A percentile compares a stretch with the other conserved stretches of the same genome.
Evolutionary conservation across 1,140 invertebrate genomes (phyloP).

Genomic region (Drosophila lacertosa): DNA sequence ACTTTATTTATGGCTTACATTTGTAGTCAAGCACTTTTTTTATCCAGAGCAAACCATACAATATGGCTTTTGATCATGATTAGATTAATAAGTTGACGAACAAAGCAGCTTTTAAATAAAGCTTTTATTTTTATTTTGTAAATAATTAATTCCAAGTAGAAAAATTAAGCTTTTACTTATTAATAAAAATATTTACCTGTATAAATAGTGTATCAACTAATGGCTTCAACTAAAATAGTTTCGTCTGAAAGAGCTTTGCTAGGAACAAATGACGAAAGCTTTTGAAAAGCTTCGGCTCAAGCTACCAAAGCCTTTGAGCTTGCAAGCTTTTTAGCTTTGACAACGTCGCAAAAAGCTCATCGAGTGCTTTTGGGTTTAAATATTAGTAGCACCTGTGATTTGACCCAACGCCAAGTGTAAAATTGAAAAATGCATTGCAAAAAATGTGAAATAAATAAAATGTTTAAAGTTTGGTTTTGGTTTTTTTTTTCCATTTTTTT

Average conservation of each 20-base stretch:
- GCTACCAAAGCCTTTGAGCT: background rate
- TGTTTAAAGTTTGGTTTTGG: background rate
- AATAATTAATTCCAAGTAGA: too few species aligned
- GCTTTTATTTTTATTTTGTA: too few species aligned
- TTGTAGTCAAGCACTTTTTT: too few species aligned
- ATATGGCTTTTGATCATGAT: too few species aligned
- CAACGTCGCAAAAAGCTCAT: background rate
- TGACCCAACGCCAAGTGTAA: background rate
- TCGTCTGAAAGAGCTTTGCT: slow-evolving; percentile 1
- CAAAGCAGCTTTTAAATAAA: too few species aligned
- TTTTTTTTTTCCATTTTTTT: slow-evolving; percentile 15
- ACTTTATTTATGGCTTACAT: too few species aligned
- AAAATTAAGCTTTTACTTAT: too few species aligned
- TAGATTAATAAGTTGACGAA: too few species aligned
- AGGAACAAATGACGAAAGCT: slow-evolving; percentile 14
- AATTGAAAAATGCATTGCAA: background rate
- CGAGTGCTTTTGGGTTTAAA: background rate
- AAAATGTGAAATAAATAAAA: background rate
- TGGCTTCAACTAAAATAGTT: background rate
- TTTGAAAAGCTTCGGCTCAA: background rate
- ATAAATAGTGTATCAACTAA: background rate
- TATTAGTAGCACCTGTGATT: too few species aligned
- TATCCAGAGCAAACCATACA: too few species aligned
- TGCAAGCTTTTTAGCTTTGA: slow-evolving; percentile 6
- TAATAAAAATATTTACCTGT: background rate